Conservation (phyloP, 2,888 invertebrate species). For the Anodontia alba region DNA sequence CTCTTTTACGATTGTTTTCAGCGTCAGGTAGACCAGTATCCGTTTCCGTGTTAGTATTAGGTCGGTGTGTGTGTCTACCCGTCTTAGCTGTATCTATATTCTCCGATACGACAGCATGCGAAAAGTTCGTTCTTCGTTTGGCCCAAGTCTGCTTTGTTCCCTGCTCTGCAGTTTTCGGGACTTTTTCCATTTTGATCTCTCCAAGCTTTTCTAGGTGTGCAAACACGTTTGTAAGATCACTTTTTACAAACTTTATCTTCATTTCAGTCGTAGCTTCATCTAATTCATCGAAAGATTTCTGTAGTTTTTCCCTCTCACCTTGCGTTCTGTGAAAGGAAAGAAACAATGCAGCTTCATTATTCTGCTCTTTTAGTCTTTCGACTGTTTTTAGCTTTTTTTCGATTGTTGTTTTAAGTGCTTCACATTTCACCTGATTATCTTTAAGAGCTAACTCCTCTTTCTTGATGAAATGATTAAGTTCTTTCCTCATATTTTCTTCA, state of each 20-base stretch:
- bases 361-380: conserved; percentile 4
- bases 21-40: background rate
- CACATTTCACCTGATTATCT: background rate
- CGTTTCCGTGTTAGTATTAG: background rate
- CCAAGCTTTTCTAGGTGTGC: background rate
- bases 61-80: background rate
- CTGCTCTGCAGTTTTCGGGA: background rate
- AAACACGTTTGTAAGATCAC: background rate
- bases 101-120: background rate
- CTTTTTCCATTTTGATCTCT: background rate
- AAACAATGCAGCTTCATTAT: conserved; percentile 11
- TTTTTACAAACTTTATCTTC: background rate
- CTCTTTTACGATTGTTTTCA: background rate
- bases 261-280: background rate
- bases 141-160: background rate
- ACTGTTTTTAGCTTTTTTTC: background rate
- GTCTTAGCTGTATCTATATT: background rate
- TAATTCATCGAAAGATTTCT: background rate
- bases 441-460: background rate
- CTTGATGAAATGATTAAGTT: background rate
- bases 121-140: background rate
- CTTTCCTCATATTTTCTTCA: conserved; percentile 2
- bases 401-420: background rate
- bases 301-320: background rate
- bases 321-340: conserved; percentile 1